A percentile compares a stretch with the other conserved stretches of the same genome.
Conservation (phyloP, 2,888 invertebrate species). For the Julus scandinavius region DNA sequence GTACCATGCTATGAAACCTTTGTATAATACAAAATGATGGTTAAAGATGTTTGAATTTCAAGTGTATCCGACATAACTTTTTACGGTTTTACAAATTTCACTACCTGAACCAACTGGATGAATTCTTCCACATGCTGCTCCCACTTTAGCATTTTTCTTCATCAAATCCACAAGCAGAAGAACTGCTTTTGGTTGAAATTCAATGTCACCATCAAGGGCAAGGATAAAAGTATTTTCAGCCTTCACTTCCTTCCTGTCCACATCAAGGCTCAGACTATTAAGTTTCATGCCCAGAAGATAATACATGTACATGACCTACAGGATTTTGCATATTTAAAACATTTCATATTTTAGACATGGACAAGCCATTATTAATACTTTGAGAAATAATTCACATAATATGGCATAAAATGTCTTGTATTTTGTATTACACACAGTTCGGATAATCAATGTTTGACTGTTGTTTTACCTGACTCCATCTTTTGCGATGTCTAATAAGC, state of each 20-base stretch:
- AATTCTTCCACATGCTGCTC: slow-evolving; percentile 98
- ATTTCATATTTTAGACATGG: slow-evolving; percentile 56
- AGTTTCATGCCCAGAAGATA: slow-evolving; percentile 84
- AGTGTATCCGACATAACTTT: background rate
- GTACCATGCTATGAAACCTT: slow-evolving; percentile 98
- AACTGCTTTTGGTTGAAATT: slow-evolving; percentile 96
- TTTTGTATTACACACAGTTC: too few species aligned
- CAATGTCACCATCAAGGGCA: slow-evolving; percentile 97
- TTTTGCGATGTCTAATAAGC: slow-evolving; percentile 87
- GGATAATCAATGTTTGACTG: too few species aligned
- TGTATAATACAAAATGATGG: background rate
- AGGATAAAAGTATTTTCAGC: slow-evolving; percentile 96
- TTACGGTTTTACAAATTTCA: slow-evolving; percentile 62
- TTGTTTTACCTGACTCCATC: slow-evolving; percentile 84
- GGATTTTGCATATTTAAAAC: slow-evolving; percentile 70
- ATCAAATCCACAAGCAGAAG: slow-evolving; percentile 94
- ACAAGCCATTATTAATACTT: slow-evolving; percentile 66
- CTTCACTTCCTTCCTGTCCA: slow-evolving; percentile 88
- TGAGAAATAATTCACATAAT: too few species aligned
- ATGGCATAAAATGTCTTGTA: too few species aligned
- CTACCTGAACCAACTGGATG: slow-evolving; percentile 92
- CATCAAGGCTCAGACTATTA: slow-evolving; percentile 80
- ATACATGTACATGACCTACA: slow-evolving; percentile 86
- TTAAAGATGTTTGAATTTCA: background rate
- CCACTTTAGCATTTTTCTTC: slow-evolving; percentile 96